Conservation (phyloP, 1,140 invertebrate species). For the Drosophila sp. region DNA sequence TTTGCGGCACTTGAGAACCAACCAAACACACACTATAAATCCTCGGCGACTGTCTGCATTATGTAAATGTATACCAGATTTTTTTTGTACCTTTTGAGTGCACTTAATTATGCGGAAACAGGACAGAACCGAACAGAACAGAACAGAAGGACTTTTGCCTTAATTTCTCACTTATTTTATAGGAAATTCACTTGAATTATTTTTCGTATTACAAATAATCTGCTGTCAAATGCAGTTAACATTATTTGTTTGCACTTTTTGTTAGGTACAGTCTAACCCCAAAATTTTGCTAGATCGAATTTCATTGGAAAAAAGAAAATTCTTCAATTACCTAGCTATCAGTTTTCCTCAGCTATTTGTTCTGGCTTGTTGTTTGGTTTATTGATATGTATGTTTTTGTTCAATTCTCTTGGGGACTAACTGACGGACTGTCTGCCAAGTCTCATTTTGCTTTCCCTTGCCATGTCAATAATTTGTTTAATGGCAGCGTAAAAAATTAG, state of each 20-base stretch:
- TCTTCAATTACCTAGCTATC: slow-evolving; percentile 71
- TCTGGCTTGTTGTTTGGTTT: slow-evolving; percentile 61
- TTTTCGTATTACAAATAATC: slow-evolving; percentile 22
- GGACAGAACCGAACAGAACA: slow-evolving; percentile 26
- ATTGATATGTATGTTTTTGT: slow-evolving; percentile 69
- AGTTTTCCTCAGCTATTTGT: slow-evolving; percentile 56
- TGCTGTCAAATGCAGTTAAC: slow-evolving; percentile 58
- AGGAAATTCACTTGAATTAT: slow-evolving; percentile 69
- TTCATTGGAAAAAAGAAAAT: slow-evolving; percentile 46
- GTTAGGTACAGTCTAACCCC: slow-evolving; percentile 55
- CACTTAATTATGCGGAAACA: slow-evolving; percentile 78
- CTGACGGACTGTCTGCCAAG: slow-evolving; percentile 35
- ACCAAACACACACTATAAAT: slow-evolving; percentile 69
- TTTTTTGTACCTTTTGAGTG: slow-evolving; percentile 62
- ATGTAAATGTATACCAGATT: slow-evolving; percentile 55
- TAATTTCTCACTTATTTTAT: slow-evolving; percentile 65
- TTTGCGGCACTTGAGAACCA: slow-evolving; percentile 75
- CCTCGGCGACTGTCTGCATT: slow-evolving; percentile 46
- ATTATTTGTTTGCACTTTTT: slow-evolving; percentile 1
- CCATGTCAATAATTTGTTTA: slow-evolving; percentile 78
- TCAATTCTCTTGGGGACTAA: slow-evolving; percentile 43
- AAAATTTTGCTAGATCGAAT: slow-evolving; percentile 41
- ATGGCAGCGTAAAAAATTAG: slow-evolving; percentile 83
- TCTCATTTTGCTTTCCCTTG: slow-evolving; percentile 45
- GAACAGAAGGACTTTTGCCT: slow-evolving; percentile 35